Evolutionary conservation across 30 jellyfish, hydroid and myxozoan genomes (phyloP).

Genomic region (Aurelia sp.): DNA sequence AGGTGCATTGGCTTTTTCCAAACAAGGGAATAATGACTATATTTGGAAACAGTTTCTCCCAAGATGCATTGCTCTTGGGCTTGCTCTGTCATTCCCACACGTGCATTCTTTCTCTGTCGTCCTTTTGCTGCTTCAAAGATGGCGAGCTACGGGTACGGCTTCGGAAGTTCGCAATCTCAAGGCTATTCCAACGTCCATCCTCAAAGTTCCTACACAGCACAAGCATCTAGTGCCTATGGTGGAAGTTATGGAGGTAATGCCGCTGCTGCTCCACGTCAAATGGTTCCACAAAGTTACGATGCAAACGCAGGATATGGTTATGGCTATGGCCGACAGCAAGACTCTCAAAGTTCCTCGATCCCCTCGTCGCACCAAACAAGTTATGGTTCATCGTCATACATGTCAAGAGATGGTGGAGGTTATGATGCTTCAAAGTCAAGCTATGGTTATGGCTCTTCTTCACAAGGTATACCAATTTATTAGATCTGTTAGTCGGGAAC

Average conservation of each 20-base stretch:
- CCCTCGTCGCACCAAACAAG: conserved; percentile 49
- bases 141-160: conserved; percentile 97
- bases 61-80: background rate
- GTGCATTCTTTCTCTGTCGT: no score
- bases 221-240: conserved; percentile 75
- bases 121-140: conserved; percentile 13
- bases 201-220: conserved; percentile 79
- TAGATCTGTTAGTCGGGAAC: no score
- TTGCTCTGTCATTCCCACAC: background rate
- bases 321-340: conserved; percentile 84
- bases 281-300: conserved; percentile 79
- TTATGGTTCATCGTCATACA: conserved; percentile 56
- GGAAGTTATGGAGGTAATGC: conserved; percentile 40
- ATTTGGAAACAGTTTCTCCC: conserved; percentile 19
- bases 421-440: conserved; percentile 67
- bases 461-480: conserved; percentile 47
- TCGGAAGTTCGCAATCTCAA: conserved; percentile 81
- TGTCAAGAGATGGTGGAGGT: conserved; percentile 62
- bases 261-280: conserved; percentile 40
- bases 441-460: conserved; percentile 55
- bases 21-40: conserved; percentile 8
- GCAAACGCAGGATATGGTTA: conserved; percentile 75
- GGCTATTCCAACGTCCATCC: conserved; percentile 79
- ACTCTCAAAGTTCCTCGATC: conserved; percentile 39
- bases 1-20: conserved; percentile 17